Evolutionary conservation across 2,888 invertebrate species (phyloP), one percentile per base, ranked within the genome.

Genomic region (Pandemis heparana): DNA sequence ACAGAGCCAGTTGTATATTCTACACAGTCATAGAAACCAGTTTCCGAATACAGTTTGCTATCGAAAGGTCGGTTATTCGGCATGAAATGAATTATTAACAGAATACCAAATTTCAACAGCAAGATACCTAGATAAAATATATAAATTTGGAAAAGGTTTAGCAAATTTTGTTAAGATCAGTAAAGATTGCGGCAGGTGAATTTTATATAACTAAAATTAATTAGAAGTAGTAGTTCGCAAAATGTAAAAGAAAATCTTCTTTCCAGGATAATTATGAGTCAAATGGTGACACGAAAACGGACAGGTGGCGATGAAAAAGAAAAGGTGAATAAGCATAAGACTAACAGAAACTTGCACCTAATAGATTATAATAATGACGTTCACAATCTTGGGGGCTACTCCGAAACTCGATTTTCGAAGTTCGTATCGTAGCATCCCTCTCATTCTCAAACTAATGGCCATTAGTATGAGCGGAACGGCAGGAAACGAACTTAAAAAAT

Each of bases 231-330:
- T 32, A 32, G 23, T 32, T 32, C 23, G 23, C 23, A 32, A 32
- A 32, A 32, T 43, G 12, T 43, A 12, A 43, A 10, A 43, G 12
- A 72, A 63, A 71, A 77, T 23, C 67, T 77, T 83, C 78, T 81
- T 89, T 84, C 14, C 88, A 93, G 92, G 81, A 88, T 76, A 86
- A 87, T 77, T 75, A 94, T 94, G 94, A 94, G 94, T 86, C 91
- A 92, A 80, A 93, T 90, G 76, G 86, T 84, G 77, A 85, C 89
- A 81, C 89, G 92, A 64, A 90, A 92, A 77, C 82, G 89, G 48
- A 85, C 86, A 61, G 83, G 86, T 18, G 84, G 75, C 18, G 94
- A 94, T 59, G 94, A 94, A 41, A 92, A 91, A 77, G 92, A 92
- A 62, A 94, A 91, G 87, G 92, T 90, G 16, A 51, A n/a, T 23